Percentiles rank a stretch among this genome's conserved stretches.
phyloP scores from a whole-genome alignment of 1,140 invertebrate species.

The Trypoxylus dichotomus region DNA sequence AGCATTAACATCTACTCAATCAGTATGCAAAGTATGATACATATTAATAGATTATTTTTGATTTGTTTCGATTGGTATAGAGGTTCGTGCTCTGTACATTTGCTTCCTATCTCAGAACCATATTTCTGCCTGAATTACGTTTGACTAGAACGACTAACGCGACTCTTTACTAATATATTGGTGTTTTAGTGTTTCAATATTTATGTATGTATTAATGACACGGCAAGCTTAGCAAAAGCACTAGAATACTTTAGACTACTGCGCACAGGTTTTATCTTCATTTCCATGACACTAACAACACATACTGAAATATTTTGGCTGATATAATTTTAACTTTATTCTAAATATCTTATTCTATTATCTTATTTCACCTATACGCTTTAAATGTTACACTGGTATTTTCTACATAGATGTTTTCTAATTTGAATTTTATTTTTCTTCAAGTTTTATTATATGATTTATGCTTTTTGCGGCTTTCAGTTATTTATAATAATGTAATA shows the following conservation, averaged over 20 bases:
- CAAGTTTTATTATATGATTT: not conserved
- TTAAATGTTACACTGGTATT: not conserved
- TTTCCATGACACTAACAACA: constrained; percentile 8
- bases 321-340: constrained; percentile 11
- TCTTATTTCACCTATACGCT: not conserved
- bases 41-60: constrained; percentile 33
- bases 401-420: not conserved
- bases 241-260: not conserved
- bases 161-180: constrained; percentile 9
- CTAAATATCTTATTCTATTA: not conserved
- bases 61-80: constrained; percentile 47
- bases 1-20: not conserved
- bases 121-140: constrained; percentile 32
- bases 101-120: constrained; percentile 51
- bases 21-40: constrained; percentile 1
- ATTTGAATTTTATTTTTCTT: constrained; percentile 1
- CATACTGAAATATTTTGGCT: constrained; percentile 19
- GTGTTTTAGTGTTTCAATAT: constrained; percentile 13
- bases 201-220: constrained; percentile 12
- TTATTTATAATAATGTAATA: not conserved
- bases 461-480: not conserved
- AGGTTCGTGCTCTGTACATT: constrained; percentile 51
- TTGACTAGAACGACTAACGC: constrained; percentile 28
- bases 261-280: constrained; percentile 25
- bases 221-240: constrained; percentile 18